Evolutionary conservation across 1,140 invertebrate species (phyloP).

Genomic region (Eurosta solidaginis): DNA sequence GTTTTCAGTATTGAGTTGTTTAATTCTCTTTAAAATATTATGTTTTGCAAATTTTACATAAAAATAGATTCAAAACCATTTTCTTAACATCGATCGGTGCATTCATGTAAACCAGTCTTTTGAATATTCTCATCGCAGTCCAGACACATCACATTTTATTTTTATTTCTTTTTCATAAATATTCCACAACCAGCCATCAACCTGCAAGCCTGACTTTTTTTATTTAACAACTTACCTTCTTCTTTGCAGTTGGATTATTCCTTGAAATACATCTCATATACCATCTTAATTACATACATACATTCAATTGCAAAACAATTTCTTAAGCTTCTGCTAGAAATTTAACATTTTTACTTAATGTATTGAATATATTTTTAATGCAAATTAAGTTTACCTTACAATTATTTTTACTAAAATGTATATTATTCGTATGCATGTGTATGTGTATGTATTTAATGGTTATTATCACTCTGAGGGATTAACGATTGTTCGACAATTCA

Average conservation of each 20-base stretch:
- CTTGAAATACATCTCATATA: neutral
- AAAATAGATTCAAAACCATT: neutral
- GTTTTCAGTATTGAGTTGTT: no score
- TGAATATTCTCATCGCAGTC: neutral
- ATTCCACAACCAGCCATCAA: slow-evolving; percentile 10
- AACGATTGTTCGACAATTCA: slow-evolving; percentile 6
- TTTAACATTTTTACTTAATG: no score
- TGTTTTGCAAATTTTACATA: neutral
- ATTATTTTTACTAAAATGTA: no score
- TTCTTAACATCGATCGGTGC: neutral
- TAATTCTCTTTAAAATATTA: no score
- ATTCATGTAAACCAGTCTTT: slow-evolving; percentile 17
- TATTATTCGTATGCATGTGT: no score
- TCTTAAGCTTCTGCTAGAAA: no score
- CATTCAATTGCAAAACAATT: neutral
- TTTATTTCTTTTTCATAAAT: neutral
- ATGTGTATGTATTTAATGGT: no score
- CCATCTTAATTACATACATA: neutral
- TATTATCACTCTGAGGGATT: neutral
- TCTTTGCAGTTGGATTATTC: no score
- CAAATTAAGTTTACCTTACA: no score
- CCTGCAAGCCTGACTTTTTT: no score
- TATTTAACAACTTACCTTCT: no score
- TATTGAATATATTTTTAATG: no score
- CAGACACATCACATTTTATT: slow-evolving; percentile 9